A percentile compares a stretch with the other conserved stretches of the same genome.
Conservation (phyloP, 2,888 invertebrate species). For the Hofmannophila pseudospretella region DNA sequence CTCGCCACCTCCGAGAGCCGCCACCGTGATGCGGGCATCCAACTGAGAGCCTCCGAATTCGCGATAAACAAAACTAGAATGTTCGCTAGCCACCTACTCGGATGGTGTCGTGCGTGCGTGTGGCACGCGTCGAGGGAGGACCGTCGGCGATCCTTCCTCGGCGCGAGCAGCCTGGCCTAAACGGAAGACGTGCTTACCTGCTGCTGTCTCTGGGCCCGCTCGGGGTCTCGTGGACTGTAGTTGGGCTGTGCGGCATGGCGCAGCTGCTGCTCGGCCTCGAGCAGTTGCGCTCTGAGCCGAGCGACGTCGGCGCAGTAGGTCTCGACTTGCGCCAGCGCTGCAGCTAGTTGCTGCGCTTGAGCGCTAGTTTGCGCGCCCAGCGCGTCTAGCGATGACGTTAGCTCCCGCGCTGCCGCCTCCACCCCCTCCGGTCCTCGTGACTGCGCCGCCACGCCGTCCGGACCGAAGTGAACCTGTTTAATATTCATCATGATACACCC, state of each 20-base stretch:
- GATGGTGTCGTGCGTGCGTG: conserved; percentile 25
- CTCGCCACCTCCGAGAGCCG: conserved; percentile 31
- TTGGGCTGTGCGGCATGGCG: conserved; percentile 89
- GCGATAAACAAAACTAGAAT: conserved; percentile 64
- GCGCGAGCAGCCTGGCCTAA: background rate
- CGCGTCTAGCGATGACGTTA: conserved; percentile 83
- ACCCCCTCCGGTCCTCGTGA: conserved; percentile 83
- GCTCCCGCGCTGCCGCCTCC: conserved; percentile 83
- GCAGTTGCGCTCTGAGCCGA: conserved; percentile 88
- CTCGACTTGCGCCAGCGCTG: conserved; percentile 90
- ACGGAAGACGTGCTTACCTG: conserved; percentile 84
- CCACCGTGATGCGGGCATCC: conserved; percentile 22
- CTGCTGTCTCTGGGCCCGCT: conserved; percentile 88
- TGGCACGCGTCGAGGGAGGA: background rate
- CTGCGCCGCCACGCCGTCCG: conserved; percentile 89
- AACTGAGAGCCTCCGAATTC: conserved; percentile 37
- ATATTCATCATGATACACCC: background rate
- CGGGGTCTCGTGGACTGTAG: conserved; percentile 89
- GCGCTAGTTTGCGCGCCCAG: conserved; percentile 79
- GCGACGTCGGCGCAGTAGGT: conserved; percentile 93
- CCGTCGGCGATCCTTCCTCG: background rate
- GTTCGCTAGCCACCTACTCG: conserved; percentile 53
- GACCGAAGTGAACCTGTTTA: conserved; percentile 90
- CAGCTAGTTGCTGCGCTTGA: conserved; percentile 82
- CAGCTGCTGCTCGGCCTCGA: conserved; percentile 92